Base-by-base conservation (phyloP, 2,888 invertebrate genomes). In the Campoplex capitator region DNA sequence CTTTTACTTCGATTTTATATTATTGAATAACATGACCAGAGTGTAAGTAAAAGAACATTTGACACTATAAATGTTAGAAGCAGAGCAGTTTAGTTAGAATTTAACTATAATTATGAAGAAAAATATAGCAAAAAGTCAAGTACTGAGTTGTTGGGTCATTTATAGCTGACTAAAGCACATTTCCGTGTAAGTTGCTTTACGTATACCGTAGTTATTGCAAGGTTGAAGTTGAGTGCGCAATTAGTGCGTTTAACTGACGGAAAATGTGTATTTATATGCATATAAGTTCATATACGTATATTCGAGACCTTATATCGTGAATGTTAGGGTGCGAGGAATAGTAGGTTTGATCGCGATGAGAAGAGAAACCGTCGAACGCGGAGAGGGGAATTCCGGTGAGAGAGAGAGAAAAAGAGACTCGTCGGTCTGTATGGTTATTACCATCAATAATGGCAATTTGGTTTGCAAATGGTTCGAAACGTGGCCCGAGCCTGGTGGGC, bases 401-500 rank as follows among this genome's bases (percentile, higher is more conserved):
- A 65, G 65, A 23, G 73, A 32, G 42, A 75, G 78, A 86, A 79
- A 81, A 79, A 83, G 87, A 88, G 91, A 89, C 91, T 90, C 91
- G 90, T 90, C 90, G 90, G 51, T 92, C 92, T 93, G 93, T 93
- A 93, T 92, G 92, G 93, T 93, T 93, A 93, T 93, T 93, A 93
- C 93, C 93, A 93, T 93, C 93, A 93, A 93, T 93, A 93, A 93
- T 93, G 93, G 93, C 93, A 93, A 93, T 93, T 93, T 93, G 93
- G 93, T 93, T 93, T 93, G 93, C 93, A 93, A 93, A 93, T 93
- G 91, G 89, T 85, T 92, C 89, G 90, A 91, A 92, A 91, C 92
- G 92, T 90, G 90, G 90, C 90, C 74, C 84, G 68, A 58, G 86
- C 84, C 86, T 82, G 81, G 51, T 75, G 76, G 84, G 75, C 75